phyloP scores from a whole-genome alignment of 2,888 invertebrate species.

The Hesperia comma region DNA sequence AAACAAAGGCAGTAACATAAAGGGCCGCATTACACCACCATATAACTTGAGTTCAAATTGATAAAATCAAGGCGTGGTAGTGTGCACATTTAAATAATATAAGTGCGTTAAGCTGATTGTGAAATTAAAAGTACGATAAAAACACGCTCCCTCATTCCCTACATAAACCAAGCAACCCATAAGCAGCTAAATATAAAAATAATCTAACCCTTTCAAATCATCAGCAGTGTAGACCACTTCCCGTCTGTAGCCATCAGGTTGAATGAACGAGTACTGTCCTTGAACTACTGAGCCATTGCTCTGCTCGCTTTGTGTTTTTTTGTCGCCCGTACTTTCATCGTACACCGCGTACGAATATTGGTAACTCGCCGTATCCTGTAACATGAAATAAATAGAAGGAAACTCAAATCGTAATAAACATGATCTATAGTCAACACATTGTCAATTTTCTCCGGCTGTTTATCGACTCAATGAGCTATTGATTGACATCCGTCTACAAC shows the following conservation, averaged over 20 bases:
- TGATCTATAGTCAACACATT: neutral
- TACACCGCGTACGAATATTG: conserved; percentile 82
- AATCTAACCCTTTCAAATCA: conserved; percentile 71
- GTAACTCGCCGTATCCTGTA: conserved; percentile 60
- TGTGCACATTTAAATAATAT: too few species aligned
- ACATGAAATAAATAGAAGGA: conserved; percentile 2
- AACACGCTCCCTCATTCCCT: too few species aligned
- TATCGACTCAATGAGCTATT: neutral
- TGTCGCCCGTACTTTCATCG: conserved; percentile 82
- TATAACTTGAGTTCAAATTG: too few species aligned
- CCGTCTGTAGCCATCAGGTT: conserved; percentile 80
- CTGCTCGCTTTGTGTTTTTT: conserved; percentile 78
- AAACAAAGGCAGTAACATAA: too few species aligned
- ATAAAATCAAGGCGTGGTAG: too few species aligned
- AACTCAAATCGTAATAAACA: neutral
- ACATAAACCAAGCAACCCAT: too few species aligned
- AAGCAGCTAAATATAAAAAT: neutral
- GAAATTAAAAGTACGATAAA: too few species aligned
- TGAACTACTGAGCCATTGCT: conserved; percentile 81
- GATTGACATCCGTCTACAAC: conserved; percentile 16
- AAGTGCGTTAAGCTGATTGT: too few species aligned
- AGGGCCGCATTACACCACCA: too few species aligned
- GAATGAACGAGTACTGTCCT: conserved; percentile 80
- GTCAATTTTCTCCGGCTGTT: neutral
- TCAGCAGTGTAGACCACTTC: conserved; percentile 83